These are phyloP conservation scores for Creontiades dilutus DNA, from an alignment of 2,888 invertebrate genomes.

Conservation along the genomic window DNA sequence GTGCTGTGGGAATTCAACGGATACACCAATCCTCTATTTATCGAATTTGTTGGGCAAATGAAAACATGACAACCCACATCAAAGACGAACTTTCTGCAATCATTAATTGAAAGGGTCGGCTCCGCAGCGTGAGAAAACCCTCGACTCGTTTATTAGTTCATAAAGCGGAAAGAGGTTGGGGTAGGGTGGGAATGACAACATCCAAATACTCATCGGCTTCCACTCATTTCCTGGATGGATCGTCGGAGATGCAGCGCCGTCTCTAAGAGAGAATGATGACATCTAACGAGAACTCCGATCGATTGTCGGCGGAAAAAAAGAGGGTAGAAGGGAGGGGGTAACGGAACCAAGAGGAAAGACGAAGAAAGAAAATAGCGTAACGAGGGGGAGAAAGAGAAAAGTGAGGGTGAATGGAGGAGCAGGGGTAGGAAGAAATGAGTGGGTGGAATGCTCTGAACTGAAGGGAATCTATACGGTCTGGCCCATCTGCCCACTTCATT, in stretches of 20 bases:
- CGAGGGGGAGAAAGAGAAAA: slow-evolving; percentile 10
- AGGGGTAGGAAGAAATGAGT: slow-evolving; percentile 10
- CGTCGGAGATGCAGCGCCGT: slow-evolving; percentile 1
- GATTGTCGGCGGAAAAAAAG: slow-evolving; percentile 20
- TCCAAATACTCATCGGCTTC: neutral
- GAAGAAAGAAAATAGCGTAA: neutral
- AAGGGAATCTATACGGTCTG: slow-evolving; percentile 12
- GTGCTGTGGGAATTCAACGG: too few relatives aligned
- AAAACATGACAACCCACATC: slow-evolving; percentile 30
- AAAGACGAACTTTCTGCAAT: slow-evolving; percentile 16
- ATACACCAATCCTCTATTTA: neutral
- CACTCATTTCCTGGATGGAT: neutral
- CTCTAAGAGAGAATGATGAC: slow-evolving; percentile 36
- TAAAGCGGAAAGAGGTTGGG: neutral
- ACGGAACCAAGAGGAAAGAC: neutral
- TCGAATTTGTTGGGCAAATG: neutral
- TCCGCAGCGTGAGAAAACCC: neutral
- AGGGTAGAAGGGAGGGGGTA: neutral
- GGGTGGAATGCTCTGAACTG: slow-evolving; percentile 3
- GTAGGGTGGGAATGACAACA: neutral
- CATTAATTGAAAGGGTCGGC: neutral
- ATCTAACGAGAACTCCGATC: slow-evolving; percentile 47
- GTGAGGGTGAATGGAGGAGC: slow-evolving; percentile 29
- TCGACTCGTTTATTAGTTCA: slow-evolving; percentile 1
- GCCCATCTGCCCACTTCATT: slow-evolving; percentile 9